Conservation (phyloP, 2,888 invertebrate species). For the Steinernema hermaphroditum region DNA sequence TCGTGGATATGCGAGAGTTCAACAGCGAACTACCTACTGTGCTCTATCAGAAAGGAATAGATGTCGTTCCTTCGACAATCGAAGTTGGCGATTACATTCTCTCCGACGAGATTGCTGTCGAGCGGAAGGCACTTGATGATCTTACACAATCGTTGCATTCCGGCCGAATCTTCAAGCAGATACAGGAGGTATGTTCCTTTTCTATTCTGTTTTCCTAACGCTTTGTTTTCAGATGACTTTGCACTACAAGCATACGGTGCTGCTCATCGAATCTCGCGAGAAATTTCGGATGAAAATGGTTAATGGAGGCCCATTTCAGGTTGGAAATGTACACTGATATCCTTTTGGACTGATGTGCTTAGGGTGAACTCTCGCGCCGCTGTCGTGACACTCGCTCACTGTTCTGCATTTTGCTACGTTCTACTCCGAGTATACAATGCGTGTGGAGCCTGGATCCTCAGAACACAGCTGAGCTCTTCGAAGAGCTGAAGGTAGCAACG, state of each 20-base stretch:
- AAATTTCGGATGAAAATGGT: constrained; percentile 60
- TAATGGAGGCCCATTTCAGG: constrained; percentile 64
- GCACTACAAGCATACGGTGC: constrained; percentile 56
- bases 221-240: constrained; percentile 56
- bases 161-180: constrained; percentile 91
- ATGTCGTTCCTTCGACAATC: constrained; percentile 83
- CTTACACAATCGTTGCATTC: constrained; percentile 90
- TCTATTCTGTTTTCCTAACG: neutral
- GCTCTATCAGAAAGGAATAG: constrained; percentile 87
- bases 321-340: constrained; percentile 8
- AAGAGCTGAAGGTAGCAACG: constrained; percentile 46
- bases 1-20: constrained; percentile 97
- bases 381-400: constrained; percentile 59
- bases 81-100: constrained; percentile 90
- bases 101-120: constrained; percentile 92
- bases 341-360: neutral
- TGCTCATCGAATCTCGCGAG: constrained; percentile 61
- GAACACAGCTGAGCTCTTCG: constrained; percentile 51
- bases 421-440: constrained; percentile 81
- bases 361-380: constrained; percentile 62
- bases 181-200: constrained; percentile 70
- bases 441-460: constrained; percentile 45
- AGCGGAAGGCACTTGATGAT: constrained; percentile 86
- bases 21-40: constrained; percentile 91
- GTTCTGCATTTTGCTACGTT: constrained; percentile 86